Evolutionary conservation across 2,888 invertebrate genomes (phyloP).

Genomic region (Loripinus fragilis): DNA sequence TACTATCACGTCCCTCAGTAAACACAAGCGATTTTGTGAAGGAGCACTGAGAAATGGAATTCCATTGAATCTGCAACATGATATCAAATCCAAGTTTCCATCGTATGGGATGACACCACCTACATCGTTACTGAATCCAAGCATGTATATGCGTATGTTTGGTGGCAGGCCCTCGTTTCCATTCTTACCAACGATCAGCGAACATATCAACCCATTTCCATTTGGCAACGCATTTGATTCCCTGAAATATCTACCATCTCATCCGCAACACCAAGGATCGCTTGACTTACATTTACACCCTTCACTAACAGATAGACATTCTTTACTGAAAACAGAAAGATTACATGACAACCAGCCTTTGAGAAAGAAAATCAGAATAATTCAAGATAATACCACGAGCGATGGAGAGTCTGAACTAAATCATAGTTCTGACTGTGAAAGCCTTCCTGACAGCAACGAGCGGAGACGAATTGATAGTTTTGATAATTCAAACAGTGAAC

Average conservation of each 20-base stretch:
- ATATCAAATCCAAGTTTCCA: constrained; percentile 53
- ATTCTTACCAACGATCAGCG: constrained; percentile 68
- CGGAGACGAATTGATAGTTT: constrained; percentile 47
- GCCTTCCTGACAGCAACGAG: constrained; percentile 48
- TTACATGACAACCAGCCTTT: constrained; percentile 42
- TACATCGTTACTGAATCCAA: constrained; percentile 59
- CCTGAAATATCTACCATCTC: constrained; percentile 48
- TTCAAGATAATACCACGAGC: constrained; percentile 51
- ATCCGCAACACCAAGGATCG: constrained; percentile 27
- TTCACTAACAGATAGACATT: constrained; percentile 9
- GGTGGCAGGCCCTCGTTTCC: constrained; percentile 69
- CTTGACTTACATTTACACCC: constrained; percentile 25
- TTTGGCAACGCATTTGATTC: constrained; percentile 55
- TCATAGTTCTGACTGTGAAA: constrained; percentile 60
- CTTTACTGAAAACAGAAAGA: constrained; percentile 8
- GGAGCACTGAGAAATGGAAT: constrained; percentile 85
- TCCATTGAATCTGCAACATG: constrained; percentile 61
- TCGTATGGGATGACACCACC: constrained; percentile 45
- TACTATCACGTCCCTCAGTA: constrained; percentile 94
- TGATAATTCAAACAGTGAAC: constrained; percentile 10
- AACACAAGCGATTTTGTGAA: constrained; percentile 98
- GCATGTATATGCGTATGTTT: constrained; percentile 71
- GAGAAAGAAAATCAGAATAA: constrained; percentile 36
- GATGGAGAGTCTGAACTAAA: constrained; percentile 57
- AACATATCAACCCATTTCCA: constrained; percentile 58